Evolutionary conservation across 1,140 invertebrate species (phyloP).

Genomic region (Saccostrea cuccullata): DNA sequence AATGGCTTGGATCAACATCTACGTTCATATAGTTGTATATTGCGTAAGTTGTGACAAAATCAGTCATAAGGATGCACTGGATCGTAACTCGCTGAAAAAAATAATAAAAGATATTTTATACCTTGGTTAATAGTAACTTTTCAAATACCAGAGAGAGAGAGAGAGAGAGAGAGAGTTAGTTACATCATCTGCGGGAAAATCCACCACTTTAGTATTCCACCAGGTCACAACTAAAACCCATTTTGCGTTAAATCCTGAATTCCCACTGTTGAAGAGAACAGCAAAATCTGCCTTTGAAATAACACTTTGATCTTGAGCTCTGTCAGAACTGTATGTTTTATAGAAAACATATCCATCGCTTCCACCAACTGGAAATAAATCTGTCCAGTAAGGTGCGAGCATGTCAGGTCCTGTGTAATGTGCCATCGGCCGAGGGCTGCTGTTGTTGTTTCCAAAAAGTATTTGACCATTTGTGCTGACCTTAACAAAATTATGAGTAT

Average conservation of each 20-base stretch:
- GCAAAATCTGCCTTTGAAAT: not conserved
- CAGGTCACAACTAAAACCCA: not conserved
- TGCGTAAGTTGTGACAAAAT: not conserved
- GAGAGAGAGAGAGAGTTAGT: not conserved
- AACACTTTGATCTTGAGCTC: not conserved
- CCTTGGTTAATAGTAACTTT: no score
- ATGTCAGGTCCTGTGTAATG: not conserved
- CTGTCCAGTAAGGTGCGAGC: not conserved
- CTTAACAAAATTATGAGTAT: not conserved
- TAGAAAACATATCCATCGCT: not conserved
- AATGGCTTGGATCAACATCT: not conserved
- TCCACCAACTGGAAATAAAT: not conserved
- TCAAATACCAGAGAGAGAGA: no score
- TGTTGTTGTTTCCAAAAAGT: not conserved
- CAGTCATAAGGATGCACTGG: not conserved
- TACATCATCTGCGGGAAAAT: not conserved
- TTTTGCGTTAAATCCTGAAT: not conserved
- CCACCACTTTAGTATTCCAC: not conserved
- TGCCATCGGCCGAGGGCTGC: not conserved
- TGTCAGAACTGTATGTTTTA: not conserved
- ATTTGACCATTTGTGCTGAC: not conserved
- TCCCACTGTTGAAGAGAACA: not conserved
- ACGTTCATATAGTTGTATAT: not conserved
- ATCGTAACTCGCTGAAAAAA: not conserved
- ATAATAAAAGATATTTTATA: not conserved